Evolutionary conservation across 2,797 vertebrate species (phyloP).

Genomic region (Neopelma chrysocephalum): DNA sequence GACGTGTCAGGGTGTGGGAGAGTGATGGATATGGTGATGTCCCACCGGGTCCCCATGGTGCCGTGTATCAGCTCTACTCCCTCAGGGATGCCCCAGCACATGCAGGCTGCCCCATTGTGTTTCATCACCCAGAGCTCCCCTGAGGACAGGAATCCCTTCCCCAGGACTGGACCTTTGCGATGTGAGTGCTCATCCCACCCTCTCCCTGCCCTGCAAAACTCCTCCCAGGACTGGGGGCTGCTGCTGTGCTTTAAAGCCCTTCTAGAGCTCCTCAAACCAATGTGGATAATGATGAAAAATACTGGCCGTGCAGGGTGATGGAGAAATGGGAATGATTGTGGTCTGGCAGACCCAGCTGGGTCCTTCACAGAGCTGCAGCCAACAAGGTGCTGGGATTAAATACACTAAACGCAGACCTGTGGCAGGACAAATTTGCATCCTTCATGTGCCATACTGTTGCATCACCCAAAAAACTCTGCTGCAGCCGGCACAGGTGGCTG

Average conservation of each 20-base stretch:
- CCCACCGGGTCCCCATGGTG: background rate
- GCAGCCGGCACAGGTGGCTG: background rate
- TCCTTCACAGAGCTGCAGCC: background rate
- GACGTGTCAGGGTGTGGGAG: background rate
- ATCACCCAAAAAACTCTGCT: background rate
- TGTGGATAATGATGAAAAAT: background rate
- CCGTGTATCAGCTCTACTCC: fast-evolving
- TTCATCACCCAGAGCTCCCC: background rate
- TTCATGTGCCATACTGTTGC: background rate
- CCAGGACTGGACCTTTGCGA: fast-evolving
- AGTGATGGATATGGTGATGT: background rate
- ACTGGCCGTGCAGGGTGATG: background rate
- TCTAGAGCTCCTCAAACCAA: background rate
- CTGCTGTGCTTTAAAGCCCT: background rate
- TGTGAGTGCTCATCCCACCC: fast-evolving
- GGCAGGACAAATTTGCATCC: background rate
- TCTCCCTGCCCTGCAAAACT: background rate
- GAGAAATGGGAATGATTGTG: background rate
- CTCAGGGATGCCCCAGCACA: background rate
- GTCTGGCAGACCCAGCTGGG: background rate
- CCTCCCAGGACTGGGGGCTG: fast-evolving
- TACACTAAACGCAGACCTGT: fast-evolving
- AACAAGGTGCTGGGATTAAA: background rate
- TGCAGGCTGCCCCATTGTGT: background rate
- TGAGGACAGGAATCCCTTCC: background rate